Evolutionary conservation across 2,797 vertebrate species (phyloP), one percentile per base, ranked within the genome.

Genomic region (Jordanella pulchra): DNA sequence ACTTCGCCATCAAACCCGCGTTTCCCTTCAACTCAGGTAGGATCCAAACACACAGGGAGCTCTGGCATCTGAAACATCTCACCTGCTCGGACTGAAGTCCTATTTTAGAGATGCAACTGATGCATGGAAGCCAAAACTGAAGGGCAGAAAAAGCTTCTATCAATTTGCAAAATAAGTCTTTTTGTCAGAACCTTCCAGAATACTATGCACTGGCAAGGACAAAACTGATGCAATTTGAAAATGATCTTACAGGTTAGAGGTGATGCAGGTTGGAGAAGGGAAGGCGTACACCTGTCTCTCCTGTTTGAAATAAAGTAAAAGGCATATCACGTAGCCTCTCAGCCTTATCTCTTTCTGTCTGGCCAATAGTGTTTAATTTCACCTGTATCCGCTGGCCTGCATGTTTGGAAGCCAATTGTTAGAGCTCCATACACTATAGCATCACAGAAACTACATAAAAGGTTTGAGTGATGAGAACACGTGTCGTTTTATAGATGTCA

Each of bases 11-110:
- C 77, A 83, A 76, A 65, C 77, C 90, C 77, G 65, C 86, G 65
- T 81, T 78, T 75, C 3, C 70, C 76, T 61, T 75, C 69, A 77
- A 64, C 51, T 83, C 91, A 95, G 93, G 94, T 95, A 94, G 93
- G 91, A 79, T 2, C 30, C 25, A 55, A 5, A 18, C 14, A 50
- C 6, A 25, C 0, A 30, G 55, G 42, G 17, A 60, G 53, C 35
- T 50, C 44, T 69, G 15, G 21, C 10, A 39, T 3, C n/a, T 73
- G 55, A 53, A 15, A 48, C 15, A 65, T 28, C 58, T 63, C 35
- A 2, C 23, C 15, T 25, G 4, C n/a, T 44, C 25, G 15, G 35
- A 44, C 35, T 25, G 9, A 44, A 54, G 10, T 4, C 21, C n/a
- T 21, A 42, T 63, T 63, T 63, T 44, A 25, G n/a, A 44, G 23